A percentile compares a stretch with the other conserved stretches of the same genome.
These are phyloP conservation scores for Tragelaphus imberbis DNA, from an alignment of 2,113 vertebrate species.

Conservation along the genomic window DNA sequence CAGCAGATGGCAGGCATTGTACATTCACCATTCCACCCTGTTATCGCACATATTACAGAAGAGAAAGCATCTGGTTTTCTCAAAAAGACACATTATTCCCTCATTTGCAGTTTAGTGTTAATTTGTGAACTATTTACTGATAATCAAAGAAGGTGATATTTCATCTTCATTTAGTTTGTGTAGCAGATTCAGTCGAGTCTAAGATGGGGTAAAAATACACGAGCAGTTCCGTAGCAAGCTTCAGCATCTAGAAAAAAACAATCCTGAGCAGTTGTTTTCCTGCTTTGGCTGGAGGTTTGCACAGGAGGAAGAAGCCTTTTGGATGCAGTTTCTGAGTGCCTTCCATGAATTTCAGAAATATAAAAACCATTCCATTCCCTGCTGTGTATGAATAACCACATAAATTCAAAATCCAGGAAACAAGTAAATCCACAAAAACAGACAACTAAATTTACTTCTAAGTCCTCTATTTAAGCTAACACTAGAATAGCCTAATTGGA, in stretches of 20 bases:
- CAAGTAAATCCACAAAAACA: slow-evolving; percentile 28
- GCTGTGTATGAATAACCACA: not conserved
- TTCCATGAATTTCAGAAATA: slow-evolving; percentile 39
- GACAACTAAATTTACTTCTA: slow-evolving; percentile 18
- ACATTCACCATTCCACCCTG: slow-evolving; percentile 65
- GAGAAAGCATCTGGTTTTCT: slow-evolving; percentile 78
- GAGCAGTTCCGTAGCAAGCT: slow-evolving; percentile 37
- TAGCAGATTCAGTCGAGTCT: slow-evolving; percentile 63
- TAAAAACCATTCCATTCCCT: slow-evolving; percentile 38
- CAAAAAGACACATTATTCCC: slow-evolving; percentile 75
- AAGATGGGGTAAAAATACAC: slow-evolving; percentile 48
- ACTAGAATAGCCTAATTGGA: not conserved
- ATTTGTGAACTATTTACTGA: slow-evolving; percentile 79
- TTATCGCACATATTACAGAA: slow-evolving; percentile 67
- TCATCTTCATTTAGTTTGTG: slow-evolving; percentile 71
- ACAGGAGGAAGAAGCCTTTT: slow-evolving; percentile 57
- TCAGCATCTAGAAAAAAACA: not conserved
- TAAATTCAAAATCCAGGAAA: not conserved
- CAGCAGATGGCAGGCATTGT: slow-evolving; percentile 81
- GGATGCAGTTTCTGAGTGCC: slow-evolving; percentile 48
- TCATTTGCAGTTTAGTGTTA: slow-evolving; percentile 79
- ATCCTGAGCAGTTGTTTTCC: slow-evolving; percentile 29
- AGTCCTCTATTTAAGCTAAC: slow-evolving; percentile 9
- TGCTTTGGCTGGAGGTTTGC: slow-evolving; percentile 59
- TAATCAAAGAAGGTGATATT: slow-evolving; percentile 75